Evolutionary conservation across 2,797 vertebrate genomes (phyloP).

Genomic region (Hippopotamyrus pictus): DNA sequence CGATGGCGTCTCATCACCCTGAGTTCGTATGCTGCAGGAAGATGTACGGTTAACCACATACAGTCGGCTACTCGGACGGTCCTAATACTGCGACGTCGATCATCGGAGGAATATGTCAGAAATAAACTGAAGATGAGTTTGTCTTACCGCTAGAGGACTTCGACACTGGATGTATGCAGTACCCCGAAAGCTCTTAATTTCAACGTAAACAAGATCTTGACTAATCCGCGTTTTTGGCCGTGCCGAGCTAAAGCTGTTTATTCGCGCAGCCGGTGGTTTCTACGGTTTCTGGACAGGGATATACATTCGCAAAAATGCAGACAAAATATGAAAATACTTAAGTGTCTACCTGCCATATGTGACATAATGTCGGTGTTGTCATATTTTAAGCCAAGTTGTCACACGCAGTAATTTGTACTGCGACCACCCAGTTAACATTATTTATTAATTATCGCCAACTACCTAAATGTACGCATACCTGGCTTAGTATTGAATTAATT

Average conservation of each 20-base stretch:
- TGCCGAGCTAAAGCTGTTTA: conserved; percentile 1
- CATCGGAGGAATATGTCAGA: neutral
- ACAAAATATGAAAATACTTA: neutral
- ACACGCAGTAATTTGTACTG: neutral
- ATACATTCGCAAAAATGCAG: neutral
- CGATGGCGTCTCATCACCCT: conserved; percentile 35
- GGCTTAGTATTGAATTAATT: neutral
- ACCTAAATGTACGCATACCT: neutral
- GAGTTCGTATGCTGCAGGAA: conserved; percentile 10
- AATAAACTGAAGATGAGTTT: conserved; percentile 2
- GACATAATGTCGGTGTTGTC: neutral
- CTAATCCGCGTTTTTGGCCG: neutral
- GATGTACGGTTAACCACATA: neutral
- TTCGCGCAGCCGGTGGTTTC: neutral
- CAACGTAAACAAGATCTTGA: conserved; percentile 31
- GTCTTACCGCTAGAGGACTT: neutral
- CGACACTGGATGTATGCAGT: conserved; percentile 19
- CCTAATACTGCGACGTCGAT: neutral
- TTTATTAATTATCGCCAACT: neutral
- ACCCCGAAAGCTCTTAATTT: conserved; percentile 1
- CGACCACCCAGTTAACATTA: neutral
- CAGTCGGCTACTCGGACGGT: neutral
- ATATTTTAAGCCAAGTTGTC: neutral
- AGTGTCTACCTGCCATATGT: neutral
- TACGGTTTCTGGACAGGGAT: neutral